A percentile compares a stretch with the other conserved stretches of the same genome.
These are phyloP conservation scores for Chrysomela aeneicollis DNA, from an alignment of 2,888 invertebrate genomes.

Conservation along the genomic window DNA sequence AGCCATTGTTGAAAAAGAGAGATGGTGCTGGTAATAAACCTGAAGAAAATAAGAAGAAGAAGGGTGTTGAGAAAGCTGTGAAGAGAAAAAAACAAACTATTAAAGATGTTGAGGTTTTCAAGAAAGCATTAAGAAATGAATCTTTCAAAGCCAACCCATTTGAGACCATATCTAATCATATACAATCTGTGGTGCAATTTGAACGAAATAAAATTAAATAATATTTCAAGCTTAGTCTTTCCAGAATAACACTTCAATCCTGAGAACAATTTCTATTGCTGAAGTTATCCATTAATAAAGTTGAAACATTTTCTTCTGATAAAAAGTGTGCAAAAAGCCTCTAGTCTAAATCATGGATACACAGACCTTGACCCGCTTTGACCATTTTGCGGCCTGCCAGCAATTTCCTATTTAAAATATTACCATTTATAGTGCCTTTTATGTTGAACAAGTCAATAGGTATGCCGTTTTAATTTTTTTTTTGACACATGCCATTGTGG, in stretches of 20 bases:
- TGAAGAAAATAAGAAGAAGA: slow-evolving; percentile 37
- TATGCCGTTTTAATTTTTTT: no score
- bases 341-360: no score
- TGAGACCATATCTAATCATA: slow-evolving; percentile 46
- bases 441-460: no score
- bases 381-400: no score
- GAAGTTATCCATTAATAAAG: no score
- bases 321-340: no score
- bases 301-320: no score
- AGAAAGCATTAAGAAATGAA: slow-evolving; percentile 49
- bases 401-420: no score
- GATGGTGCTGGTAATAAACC: slow-evolving; percentile 24
- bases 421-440: no score
- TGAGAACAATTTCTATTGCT: no score
- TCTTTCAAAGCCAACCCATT: slow-evolving; percentile 50
- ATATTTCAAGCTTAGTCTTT: background rate
- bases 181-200: slow-evolving; percentile 46
- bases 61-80: slow-evolving; percentile 48
- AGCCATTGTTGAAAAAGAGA: slow-evolving; percentile 46
- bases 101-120: slow-evolving; percentile 49
- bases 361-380: no score
- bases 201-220: slow-evolving; percentile 27
- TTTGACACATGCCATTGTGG: no score
- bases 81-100: slow-evolving; percentile 50
- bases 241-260: background rate